Percentiles rank a stretch among this genome's conserved stretches.
phyloP scores from a whole-genome alignment of 2,888 invertebrate genomes.

The Tubiluchus corallicola region DNA sequence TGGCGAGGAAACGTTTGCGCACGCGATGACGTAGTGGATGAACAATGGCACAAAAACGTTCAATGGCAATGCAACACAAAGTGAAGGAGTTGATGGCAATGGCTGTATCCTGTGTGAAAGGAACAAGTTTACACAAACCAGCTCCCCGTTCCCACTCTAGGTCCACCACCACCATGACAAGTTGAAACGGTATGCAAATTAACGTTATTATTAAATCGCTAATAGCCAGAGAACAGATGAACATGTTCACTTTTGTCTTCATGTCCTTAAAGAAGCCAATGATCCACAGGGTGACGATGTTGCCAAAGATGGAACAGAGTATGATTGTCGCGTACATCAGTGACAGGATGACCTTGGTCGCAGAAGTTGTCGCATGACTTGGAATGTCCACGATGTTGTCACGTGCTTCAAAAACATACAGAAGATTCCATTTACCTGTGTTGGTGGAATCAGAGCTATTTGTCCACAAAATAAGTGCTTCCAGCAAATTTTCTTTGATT shows the following conservation, averaged over 20 bases:
- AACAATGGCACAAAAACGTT: neutral
- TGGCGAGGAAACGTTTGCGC: neutral
- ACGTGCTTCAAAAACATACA: no score
- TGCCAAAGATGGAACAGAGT: neutral
- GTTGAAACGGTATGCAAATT: neutral
- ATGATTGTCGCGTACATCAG: neutral
- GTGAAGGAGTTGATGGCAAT: neutral
- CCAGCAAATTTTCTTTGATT: no score
- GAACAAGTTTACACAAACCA: neutral
- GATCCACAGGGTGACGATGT: neutral
- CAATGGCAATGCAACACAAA: neutral
- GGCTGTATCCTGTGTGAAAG: neutral
- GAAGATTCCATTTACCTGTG: no score
- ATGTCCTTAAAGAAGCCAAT: neutral
- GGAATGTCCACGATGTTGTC: no score
- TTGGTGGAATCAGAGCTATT: no score
- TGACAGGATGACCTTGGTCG: neutral
- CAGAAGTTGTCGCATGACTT: no score
- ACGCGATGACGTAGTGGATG: conserved; percentile 1
- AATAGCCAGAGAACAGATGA: neutral
- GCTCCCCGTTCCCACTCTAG: neutral
- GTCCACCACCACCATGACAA: neutral
- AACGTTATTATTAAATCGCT: neutral
- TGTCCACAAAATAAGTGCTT: no score
- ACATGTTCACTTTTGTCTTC: neutral